Percentiles rank a stretch among this genome's conserved stretches.
These are phyloP conservation scores for Isotomurus palustris DNA, from an alignment of 2,888 invertebrate species.

Conservation along the genomic window DNA sequence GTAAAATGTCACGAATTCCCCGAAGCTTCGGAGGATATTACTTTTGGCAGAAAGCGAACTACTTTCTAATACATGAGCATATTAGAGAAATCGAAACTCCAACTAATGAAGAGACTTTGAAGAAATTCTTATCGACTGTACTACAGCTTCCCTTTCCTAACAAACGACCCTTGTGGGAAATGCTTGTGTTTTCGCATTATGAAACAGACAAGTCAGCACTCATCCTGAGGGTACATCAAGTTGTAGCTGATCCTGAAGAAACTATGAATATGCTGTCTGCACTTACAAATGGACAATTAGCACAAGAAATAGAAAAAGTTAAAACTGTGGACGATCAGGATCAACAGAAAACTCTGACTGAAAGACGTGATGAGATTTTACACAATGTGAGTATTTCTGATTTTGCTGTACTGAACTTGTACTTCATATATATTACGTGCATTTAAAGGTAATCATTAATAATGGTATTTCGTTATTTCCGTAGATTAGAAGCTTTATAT, in stretches of 20 bases:
- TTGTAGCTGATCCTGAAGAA: slow-evolving; percentile 24
- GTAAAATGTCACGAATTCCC: slow-evolving; percentile 34
- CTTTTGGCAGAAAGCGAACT: slow-evolving; percentile 36
- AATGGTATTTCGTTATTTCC: no score
- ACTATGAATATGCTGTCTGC: slow-evolving; percentile 24
- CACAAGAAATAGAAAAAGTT: no score
- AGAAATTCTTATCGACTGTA: slow-evolving; percentile 32
- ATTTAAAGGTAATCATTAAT: no score
- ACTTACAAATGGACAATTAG: background rate
- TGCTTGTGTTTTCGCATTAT: slow-evolving; percentile 28
- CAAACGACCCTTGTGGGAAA: slow-evolving; percentile 36
- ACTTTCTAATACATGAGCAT: slow-evolving; percentile 37
- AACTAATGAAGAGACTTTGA: slow-evolving; percentile 26
- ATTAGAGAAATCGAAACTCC: slow-evolving; percentile 34
- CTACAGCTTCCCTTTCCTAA: slow-evolving; percentile 36
- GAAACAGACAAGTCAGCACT: slow-evolving; percentile 26
- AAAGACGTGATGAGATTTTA: no score
- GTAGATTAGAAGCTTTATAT: no score
- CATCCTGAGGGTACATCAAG: slow-evolving; percentile 30
- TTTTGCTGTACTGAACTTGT: no score
- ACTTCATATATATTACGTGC: no score
- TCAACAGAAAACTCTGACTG: no score
- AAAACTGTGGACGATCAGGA: no score
- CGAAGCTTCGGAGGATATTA: slow-evolving; percentile 34
- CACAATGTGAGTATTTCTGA: no score